Percentiles rank a stretch among this genome's conserved stretches.
Evolutionary conservation across 1,140 invertebrate genomes (phyloP).

Genomic region (Plodia interpunctella): DNA sequence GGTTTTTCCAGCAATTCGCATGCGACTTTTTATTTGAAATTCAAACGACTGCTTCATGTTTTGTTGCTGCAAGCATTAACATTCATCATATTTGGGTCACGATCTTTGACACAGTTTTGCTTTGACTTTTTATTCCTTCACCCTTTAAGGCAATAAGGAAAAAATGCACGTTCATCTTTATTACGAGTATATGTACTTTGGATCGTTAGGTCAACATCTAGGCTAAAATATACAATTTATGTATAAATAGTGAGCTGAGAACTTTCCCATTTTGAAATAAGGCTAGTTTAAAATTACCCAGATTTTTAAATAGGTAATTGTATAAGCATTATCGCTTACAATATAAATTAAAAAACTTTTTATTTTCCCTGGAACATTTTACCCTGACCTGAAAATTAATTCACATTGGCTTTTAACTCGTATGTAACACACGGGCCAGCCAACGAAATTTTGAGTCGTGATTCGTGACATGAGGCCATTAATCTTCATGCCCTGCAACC

Average conservation of each 20-base stretch:
- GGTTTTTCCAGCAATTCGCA: not conserved
- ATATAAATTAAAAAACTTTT: no score
- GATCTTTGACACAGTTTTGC: not conserved
- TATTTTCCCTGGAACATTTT: no score
- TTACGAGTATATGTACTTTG: not conserved
- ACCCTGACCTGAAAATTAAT: no score
- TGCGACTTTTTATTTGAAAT: not conserved
- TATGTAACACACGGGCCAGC: not conserved
- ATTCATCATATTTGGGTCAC: not conserved
- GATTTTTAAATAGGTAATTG: no score
- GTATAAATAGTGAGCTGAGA: no score
- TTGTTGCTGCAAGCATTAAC: not conserved
- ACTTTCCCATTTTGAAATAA: no score
- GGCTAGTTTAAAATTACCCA: no score
- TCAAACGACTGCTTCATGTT: not conserved
- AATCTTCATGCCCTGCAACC: conserved; percentile 23
- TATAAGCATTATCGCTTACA: no score
- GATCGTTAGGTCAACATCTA: no score
- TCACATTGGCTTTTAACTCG: not conserved
- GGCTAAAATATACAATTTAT: no score
- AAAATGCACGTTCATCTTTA: not conserved
- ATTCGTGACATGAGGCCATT: conserved; percentile 26
- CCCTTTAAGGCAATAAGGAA: not conserved
- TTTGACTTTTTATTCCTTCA: not conserved
- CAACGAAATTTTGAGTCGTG: conserved; percentile 14